Conservation (phyloP, 2,888 invertebrate genomes). For the Ophion costatus region DNA sequence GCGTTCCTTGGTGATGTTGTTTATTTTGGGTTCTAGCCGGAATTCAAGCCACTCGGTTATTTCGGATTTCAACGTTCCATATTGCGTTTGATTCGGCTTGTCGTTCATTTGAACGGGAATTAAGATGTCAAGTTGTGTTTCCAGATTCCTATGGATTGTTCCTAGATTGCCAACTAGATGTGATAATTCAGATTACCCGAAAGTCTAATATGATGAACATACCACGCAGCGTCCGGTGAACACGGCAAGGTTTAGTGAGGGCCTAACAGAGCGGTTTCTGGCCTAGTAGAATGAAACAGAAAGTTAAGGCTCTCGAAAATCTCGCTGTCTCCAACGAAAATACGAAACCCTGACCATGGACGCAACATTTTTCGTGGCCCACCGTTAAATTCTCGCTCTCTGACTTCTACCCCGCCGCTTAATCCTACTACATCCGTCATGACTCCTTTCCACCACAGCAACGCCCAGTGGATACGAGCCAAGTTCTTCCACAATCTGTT, state of each 20-base stretch:
- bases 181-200: too few species aligned
- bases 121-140: not conserved
- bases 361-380: constrained; percentile 22
- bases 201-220: not conserved
- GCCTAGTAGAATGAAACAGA: constrained; percentile 12
- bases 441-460: constrained; percentile 9
- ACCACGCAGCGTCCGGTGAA: not conserved
- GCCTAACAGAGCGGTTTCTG: not conserved
- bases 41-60: not conserved
- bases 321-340: not conserved
- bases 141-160: not conserved
- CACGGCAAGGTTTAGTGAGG: not conserved
- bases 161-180: not conserved
- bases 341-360: constrained; percentile 22
- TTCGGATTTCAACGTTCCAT: not conserved
- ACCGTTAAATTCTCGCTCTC: constrained; percentile 27
- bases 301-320: constrained; percentile 18
- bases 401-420: constrained; percentile 12
- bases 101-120: not conserved
- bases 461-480: constrained; percentile 10
- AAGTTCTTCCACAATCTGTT: constrained; percentile 13
- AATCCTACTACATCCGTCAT: constrained; percentile 13
- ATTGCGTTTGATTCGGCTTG: not conserved
- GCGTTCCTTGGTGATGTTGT: not conserved
- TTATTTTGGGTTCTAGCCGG: not conserved